Conservation (phyloP, 37 sponge, comb jelly and placozoan species). For the Geodia barretti region DNA sequence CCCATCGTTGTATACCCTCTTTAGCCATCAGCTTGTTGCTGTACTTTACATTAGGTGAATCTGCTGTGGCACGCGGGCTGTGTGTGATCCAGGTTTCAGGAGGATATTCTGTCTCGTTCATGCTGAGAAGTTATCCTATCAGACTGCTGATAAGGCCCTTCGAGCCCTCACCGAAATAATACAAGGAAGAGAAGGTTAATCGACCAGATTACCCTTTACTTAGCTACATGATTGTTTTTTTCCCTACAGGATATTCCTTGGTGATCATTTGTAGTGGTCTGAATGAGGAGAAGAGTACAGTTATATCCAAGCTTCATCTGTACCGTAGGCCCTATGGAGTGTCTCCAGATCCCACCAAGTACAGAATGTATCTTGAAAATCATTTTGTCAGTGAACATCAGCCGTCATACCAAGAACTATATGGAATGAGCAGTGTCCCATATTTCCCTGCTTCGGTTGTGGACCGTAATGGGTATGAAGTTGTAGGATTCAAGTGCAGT, state of each 20-base stretch:
- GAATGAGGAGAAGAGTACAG: constrained; percentile 33
- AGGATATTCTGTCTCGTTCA: constrained; percentile 56
- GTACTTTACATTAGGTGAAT: constrained; percentile 10
- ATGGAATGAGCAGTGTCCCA: neutral
- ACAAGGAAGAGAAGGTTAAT: constrained; percentile 14
- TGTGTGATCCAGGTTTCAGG: constrained; percentile 33
- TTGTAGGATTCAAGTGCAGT: too few relatives aligned
- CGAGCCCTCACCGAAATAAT: constrained; percentile 13
- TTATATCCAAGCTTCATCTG: constrained; percentile 36
- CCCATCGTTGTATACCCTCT: too few relatives aligned
- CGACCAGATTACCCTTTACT: neutral
- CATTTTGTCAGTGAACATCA: neutral
- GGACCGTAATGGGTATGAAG: constrained; percentile 41
- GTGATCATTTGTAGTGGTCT: constrained; percentile 49
- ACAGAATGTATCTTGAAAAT: neutral
- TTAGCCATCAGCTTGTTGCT: neutral
- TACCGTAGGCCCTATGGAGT: neutral
- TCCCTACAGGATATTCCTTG: constrained; percentile 27
- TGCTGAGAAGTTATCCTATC: constrained; percentile 59
- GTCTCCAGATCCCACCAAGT: neutral
- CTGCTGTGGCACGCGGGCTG: constrained; percentile 60
- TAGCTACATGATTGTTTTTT: neutral
- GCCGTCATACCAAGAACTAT: neutral
- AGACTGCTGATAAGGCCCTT: constrained; percentile 31
- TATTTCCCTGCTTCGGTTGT: constrained; percentile 35